phyloP scores from a whole-genome alignment of 2,888 invertebrate genomes.

The Lasioglossum vierecki region DNA sequence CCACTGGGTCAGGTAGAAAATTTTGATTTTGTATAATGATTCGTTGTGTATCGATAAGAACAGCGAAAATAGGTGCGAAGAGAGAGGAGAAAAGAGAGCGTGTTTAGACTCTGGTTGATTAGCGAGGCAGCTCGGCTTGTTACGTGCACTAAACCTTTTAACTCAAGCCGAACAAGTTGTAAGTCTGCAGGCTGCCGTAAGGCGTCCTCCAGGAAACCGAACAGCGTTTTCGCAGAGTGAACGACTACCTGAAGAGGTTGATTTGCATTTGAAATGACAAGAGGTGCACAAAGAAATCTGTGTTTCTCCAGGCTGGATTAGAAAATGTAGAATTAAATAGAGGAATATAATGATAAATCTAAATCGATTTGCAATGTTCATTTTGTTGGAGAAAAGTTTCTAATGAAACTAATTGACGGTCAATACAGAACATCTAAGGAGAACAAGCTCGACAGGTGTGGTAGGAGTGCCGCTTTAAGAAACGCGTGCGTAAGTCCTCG shows the following conservation, averaged over 20 bases:
- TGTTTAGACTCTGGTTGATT: background rate
- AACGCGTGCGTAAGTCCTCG: conserved; percentile 11
- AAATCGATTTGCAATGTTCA: too few relatives aligned
- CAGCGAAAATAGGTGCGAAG: background rate
- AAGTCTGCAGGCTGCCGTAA: background rate
- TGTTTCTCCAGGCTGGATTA: background rate
- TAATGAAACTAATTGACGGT: background rate
- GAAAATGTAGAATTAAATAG: background rate
- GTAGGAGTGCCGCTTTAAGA: conserved; percentile 7
- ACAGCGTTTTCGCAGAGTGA: background rate
- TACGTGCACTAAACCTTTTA: background rate
- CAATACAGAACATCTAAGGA: background rate
- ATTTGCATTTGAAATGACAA: background rate
- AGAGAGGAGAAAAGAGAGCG: background rate
- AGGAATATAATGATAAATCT: background rate
- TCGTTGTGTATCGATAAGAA: background rate
- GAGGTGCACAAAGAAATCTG: background rate
- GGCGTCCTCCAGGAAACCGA: background rate
- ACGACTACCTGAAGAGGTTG: background rate
- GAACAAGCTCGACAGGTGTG: background rate
- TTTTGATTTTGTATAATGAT: too few relatives aligned
- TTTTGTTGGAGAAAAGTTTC: too few relatives aligned
- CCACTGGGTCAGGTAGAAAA: too few relatives aligned
- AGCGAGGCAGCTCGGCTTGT: background rate
- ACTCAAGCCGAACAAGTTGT: background rate